phyloP scores from a whole-genome alignment of 1,140 invertebrate species.

The Drosophila nigromelanica region DNA sequence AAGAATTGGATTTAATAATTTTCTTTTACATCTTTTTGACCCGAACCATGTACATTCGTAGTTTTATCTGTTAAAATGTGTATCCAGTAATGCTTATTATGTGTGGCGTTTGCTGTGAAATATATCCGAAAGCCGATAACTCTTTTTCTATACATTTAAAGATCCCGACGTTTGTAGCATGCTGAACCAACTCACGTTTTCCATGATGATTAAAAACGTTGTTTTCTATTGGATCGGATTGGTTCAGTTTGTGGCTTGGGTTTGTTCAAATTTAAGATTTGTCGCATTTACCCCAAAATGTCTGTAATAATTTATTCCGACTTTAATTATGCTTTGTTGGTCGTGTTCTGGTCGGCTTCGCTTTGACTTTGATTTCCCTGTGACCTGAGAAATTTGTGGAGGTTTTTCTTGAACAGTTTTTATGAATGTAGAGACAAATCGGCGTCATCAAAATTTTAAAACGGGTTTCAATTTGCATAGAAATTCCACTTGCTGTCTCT shows the following conservation, averaged over 20 bases:
- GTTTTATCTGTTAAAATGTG: not conserved
- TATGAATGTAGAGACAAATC: conserved; percentile 79
- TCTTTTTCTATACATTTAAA: not conserved
- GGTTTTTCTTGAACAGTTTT: conserved; percentile 43
- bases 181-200: conserved; percentile 28
- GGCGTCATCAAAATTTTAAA: conserved; percentile 76
- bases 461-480: conserved; percentile 72
- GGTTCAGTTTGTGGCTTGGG: conserved; percentile 12
- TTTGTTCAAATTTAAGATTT: conserved; percentile 46
- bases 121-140: no score
- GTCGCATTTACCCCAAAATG: conserved; percentile 63
- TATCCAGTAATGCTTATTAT: not conserved
- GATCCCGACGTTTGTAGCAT: not conserved
- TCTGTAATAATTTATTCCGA: conserved; percentile 77
- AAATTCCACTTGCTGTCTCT: conserved; percentile 63
- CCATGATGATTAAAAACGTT: conserved; percentile 28
- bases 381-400: conserved; percentile 14
- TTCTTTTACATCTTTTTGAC: no score
- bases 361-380: conserved; percentile 51
- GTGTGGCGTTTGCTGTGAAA: not conserved
- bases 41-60: not conserved
- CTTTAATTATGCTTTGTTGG: conserved; percentile 69
- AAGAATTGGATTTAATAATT: not conserved
- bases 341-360: conserved; percentile 28
- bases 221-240: conserved; percentile 14